Evolutionary conservation across 2,113 vertebrate genomes (phyloP), one percentile per base, ranked within the genome.

Genomic region (Toxotes jaculatrix): DNA sequence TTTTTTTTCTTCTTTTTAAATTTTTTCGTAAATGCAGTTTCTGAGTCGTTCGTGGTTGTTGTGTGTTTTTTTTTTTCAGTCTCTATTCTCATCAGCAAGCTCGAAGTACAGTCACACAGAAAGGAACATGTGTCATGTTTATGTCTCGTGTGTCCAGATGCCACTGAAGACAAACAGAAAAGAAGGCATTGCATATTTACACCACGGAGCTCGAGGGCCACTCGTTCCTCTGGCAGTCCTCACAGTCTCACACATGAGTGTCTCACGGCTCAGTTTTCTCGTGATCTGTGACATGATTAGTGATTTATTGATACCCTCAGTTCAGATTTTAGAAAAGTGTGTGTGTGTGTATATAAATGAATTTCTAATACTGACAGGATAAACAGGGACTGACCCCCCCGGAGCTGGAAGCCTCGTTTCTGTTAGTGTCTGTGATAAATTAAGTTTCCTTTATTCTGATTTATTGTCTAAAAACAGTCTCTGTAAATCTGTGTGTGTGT

Each of bases 171-270:
- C 45, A 19, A 42, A 47, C 5, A 8, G 17, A 47, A 51, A 66
- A 42, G 45, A 93, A 89, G 89, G 79, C 81, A 83, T 93, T 94
- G 93, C 93, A 93, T 94, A 91, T 94, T 86, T 94, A 94, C 92
- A 92, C 83, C 65, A 89, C 85, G 62, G 76, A 77, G 79, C 83
- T 85, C 32, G 74, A 27, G 90, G 87, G 79, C 56, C 43, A 79
- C 73, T 62, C 49, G n/a, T 71, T 86, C 63, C 81, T 27, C 72
- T n/a, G 64, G 80, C 82, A 86, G 80, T 83, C 69, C 88, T 83
- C 88, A 79, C 72, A 85, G 86, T 86, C 84, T 77, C 82, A 57
- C 56, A 87, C 74, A 82, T 17, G 63, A 89, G 82, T 79, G 84
- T 88, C 67, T 86, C 86, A 83, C 88, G 89, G 91, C 91, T 93